Evolutionary conservation across 2,888 invertebrate species (phyloP), one percentile per base, ranked within the genome.

Genomic region (Melikaiella ostensackeni): DNA sequence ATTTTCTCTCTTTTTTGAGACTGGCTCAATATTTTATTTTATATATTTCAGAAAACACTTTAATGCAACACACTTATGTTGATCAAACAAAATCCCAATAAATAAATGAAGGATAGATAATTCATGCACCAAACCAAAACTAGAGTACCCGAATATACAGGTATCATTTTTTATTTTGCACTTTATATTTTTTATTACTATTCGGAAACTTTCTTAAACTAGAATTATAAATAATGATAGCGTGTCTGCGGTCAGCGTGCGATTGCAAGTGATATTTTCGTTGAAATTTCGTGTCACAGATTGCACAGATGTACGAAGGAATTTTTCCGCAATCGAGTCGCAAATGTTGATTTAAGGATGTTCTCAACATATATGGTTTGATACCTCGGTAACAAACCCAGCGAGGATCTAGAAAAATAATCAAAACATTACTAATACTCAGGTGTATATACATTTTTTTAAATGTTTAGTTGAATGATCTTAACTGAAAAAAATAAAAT

Each of bases 251-350:
- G 70, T 79, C 83, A 21, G 90, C 82, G 78, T 92, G 92, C 2
- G 88, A 88, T 64, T 86, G 91, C 59, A 92, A 84, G 13, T 92
- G 91, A 80, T 92, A 91, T 81, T 90, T 91, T 79, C 92, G 92
- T 75, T 91, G 92, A 83, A 92, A 93, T 79, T 90, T 85, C 76
- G 91, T 89, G 13, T 89, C 88, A 82, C 93, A 93, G 9, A 91
- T 87, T 0, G 90, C 87, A 82, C 93, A 93, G 35, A 89, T 85
- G 82, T 91, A 92, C 76, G 88, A 86, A 0, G 92, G 92, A 16
- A 88, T 79, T 33, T 91, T 90, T 1, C 91, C 91, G 79, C 92
- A 92, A 74, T 92, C 93, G 42, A 92, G 89, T 38, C 92, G 88
- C 55, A 91, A 88, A 82, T 92, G 92, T 24, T 92, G 90, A 50